A percentile compares a stretch with the other conserved stretches of the same genome.
Evolutionary conservation across 2,888 invertebrate genomes (phyloP).

Genomic region (Amphimallon solstitiale): DNA sequence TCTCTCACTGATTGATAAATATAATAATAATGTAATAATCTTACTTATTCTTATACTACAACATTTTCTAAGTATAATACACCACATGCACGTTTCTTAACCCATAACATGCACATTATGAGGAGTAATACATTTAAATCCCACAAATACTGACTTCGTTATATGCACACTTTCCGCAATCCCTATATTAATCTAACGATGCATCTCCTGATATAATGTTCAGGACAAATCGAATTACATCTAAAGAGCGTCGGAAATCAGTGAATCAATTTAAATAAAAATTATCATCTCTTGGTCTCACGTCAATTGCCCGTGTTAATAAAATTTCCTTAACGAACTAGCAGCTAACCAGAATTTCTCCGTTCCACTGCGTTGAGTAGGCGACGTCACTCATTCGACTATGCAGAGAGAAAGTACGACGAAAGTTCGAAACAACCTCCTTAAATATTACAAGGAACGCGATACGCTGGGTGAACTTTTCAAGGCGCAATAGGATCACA

Average conservation of each 20-base stretch:
- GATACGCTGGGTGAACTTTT: constrained; percentile 50
- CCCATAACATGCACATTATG: no score
- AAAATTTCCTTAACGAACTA: constrained; percentile 55
- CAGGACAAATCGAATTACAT: constrained; percentile 7
- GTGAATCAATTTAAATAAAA: constrained; percentile 56
- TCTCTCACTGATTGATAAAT: no score
- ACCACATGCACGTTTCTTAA: no score
- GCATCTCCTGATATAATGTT: constrained; percentile 44
- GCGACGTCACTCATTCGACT: constrained; percentile 50
- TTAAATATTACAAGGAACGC: constrained; percentile 53
- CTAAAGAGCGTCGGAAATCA: constrained; percentile 45
- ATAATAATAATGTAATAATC: no score
- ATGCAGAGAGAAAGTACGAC: constrained; percentile 45
- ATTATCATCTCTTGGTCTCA: constrained; percentile 48
- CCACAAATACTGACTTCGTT: not conserved
- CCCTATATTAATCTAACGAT: constrained; percentile 42
- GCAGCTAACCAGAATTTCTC: constrained; percentile 53
- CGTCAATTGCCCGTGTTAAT: constrained; percentile 55
- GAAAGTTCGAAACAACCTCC: constrained; percentile 48
- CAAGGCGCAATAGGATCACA: constrained; percentile 47
- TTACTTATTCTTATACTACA: no score
- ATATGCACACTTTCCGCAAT: not conserved
- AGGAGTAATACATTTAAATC: no score
- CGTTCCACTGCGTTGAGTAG: constrained; percentile 46
- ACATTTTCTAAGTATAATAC: no score